Evolutionary conservation across 2,113 vertebrate genomes (phyloP).

Genomic region (Coreoperca whiteheadi): DNA sequence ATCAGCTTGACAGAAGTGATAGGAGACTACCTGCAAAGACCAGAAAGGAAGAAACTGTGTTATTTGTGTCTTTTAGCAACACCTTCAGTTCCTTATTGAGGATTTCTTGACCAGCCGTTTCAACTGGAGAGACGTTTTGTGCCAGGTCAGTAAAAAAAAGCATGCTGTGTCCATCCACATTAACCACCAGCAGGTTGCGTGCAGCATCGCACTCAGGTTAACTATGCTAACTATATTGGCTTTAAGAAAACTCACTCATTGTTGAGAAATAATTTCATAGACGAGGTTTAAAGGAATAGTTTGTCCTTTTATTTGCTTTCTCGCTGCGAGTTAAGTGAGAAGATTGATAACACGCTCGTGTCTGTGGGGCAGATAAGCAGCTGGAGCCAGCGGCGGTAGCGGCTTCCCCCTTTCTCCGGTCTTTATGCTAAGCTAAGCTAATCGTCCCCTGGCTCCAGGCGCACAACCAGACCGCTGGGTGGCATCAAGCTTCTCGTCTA

Average conservation of each 20-base stretch:
- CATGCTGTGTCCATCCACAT: background rate
- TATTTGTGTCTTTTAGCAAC: background rate
- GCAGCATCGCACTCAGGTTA: background rate
- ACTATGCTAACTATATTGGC: background rate
- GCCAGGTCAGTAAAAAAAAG: background rate
- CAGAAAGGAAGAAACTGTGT: background rate
- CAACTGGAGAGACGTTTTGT: background rate
- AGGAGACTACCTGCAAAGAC: slow-evolving; percentile 91
- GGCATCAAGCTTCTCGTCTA: too few species aligned
- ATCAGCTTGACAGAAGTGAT: slow-evolving; percentile 98
- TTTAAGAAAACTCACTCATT: background rate
- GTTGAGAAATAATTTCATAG: too few species aligned
- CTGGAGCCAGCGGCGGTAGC: too few species aligned
- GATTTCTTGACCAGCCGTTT: background rate
- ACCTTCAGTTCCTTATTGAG: too few species aligned
- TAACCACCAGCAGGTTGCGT: background rate
- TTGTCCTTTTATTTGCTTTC: background rate
- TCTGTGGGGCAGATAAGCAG: too few species aligned
- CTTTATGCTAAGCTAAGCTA: too few species aligned
- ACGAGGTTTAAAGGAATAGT: background rate
- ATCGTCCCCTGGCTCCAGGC: too few species aligned
- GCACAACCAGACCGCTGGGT: too few species aligned
- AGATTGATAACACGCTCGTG: too few species aligned
- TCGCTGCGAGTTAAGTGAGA: too few species aligned
- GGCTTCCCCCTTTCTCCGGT: too few species aligned